phyloP scores from a whole-genome alignment of 2,888 invertebrate genomes.

The Rhagonycha lutea region DNA sequence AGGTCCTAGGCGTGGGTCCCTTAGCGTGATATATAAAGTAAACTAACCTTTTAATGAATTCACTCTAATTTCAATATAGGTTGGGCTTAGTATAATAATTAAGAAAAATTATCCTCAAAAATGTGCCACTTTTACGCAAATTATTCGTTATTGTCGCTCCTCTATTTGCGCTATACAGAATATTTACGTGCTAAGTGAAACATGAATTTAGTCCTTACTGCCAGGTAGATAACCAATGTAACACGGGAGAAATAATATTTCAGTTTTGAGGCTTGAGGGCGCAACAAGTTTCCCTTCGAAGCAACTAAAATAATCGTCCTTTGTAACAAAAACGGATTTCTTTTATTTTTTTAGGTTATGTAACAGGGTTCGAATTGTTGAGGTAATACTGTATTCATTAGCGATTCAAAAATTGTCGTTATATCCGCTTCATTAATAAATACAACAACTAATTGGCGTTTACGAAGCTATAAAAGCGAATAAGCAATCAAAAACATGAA shows the following conservation, averaged over 20 bases:
- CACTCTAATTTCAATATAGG: constrained; percentile 48
- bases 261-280: neutral
- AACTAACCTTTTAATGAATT: constrained; percentile 52
- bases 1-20: constrained; percentile 50
- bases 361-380: neutral
- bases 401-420: neutral
- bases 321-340: neutral
- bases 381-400: neutral
- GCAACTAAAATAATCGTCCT: neutral
- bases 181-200: neutral
- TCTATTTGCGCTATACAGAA: neutral
- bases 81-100: constrained; percentile 41
- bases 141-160: neutral
- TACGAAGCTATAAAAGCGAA: neutral
- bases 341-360: neutral
- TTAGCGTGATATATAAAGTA: constrained; percentile 51
- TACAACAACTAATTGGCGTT: neutral
- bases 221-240: neutral
- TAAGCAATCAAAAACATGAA: neutral
- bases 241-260: neutral
- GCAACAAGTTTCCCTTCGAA: neutral
- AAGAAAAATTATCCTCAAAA: constrained; percentile 27
- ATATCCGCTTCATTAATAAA: neutral
- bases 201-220: neutral
- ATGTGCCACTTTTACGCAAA: neutral